A percentile compares a stretch with the other conserved stretches of the same genome.
phyloP scores from a whole-genome alignment of 2,113 vertebrate genomes.

The Carlito syrichta region DNA sequence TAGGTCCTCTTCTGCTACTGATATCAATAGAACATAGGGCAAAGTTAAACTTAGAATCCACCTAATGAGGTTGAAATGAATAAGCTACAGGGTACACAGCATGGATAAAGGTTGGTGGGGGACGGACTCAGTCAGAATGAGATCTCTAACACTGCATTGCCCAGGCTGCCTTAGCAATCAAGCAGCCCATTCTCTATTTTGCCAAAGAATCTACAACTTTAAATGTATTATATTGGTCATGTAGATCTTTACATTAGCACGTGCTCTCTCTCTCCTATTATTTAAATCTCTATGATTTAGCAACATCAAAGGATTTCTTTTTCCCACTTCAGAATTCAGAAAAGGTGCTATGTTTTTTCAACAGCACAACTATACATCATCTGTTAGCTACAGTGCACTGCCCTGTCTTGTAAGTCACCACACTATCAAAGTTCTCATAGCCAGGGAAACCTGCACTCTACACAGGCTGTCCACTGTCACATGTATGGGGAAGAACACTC shows the following conservation, averaged over 20 bases:
- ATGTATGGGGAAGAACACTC: neutral
- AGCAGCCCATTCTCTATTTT: neutral
- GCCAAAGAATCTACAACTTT: neutral
- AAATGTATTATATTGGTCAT: neutral
- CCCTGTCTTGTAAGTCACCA: neutral
- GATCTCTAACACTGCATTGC: neutral
- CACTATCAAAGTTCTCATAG: neutral
- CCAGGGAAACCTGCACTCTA: neutral
- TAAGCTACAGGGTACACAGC: neutral
- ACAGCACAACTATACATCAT: neutral
- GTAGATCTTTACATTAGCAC: neutral
- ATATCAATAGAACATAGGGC: neutral
- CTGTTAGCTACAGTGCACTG: neutral
- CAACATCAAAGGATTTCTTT: neutral
- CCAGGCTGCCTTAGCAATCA: neutral
- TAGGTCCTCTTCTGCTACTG: neutral
- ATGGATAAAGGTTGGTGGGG: neutral
- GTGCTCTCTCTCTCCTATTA: neutral
- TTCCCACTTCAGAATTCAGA: neutral
- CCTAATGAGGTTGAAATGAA: neutral
- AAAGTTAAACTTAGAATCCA: conserved; percentile 26
- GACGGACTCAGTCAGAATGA: neutral
- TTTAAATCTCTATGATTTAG: neutral
- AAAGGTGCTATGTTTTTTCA: neutral
- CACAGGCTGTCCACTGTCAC: neutral